A percentile compares a stretch with the other conserved stretches of the same genome.
Evolutionary conservation across 2,797 vertebrate species (phyloP).

Genomic region (Pseudocheirus occidentalis): DNA sequence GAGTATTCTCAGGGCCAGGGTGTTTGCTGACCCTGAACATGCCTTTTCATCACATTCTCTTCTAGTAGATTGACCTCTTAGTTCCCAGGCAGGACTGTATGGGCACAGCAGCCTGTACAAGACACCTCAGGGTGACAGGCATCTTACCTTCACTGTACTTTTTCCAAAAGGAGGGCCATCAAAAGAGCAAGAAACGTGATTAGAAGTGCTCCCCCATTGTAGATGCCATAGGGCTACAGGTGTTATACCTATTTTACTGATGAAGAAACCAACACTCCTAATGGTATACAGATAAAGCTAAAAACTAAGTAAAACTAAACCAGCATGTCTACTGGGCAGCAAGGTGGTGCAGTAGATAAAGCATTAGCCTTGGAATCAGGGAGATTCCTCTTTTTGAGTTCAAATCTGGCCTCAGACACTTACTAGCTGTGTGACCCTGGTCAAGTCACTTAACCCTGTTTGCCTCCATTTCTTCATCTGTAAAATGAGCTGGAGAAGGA

Average conservation of each 20-base stretch:
- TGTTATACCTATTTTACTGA: neutral
- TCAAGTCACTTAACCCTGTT: neutral
- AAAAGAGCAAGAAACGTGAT: neutral
- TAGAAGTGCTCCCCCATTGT: neutral
- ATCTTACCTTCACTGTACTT: neutral
- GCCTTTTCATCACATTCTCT: neutral
- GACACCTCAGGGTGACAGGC: neutral
- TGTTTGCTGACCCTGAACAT: neutral
- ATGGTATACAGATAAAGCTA: neutral
- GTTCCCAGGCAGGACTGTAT: neutral
- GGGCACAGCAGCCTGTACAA: neutral
- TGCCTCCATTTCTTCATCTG: neutral
- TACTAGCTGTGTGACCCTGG: neutral
- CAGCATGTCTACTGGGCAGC: neutral
- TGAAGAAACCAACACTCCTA: neutral
- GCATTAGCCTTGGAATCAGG: neutral
- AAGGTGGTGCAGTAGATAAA: neutral
- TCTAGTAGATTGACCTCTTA: neutral
- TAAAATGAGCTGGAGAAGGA: neutral
- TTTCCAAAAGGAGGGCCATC: neutral
- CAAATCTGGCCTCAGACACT: neutral
- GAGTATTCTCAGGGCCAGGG: neutral
- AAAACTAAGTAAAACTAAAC: neutral
- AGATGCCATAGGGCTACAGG: too few relatives aligned
- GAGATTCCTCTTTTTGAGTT: neutral